Evolutionary conservation across 53 echinoderm and acorn worm genomes (phyloP).

Genomic region (Holothuria scabra): DNA sequence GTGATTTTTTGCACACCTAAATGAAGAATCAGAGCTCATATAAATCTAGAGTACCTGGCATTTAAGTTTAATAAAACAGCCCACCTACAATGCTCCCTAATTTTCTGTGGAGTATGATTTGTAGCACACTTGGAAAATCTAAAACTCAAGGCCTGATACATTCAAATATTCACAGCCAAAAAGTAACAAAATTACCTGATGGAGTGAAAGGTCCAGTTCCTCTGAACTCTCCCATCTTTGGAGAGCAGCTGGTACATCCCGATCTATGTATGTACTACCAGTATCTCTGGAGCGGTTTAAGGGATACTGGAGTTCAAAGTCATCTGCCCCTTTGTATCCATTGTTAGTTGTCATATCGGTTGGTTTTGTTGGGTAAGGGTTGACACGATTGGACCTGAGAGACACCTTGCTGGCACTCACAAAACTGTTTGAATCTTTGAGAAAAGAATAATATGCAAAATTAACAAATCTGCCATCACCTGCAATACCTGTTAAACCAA

Average conservation of each 20-base stretch:
- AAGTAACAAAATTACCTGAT: constrained; percentile 73
- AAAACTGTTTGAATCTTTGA: neutral
- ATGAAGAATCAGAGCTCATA: too few species aligned
- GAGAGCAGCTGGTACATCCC: constrained; percentile 46
- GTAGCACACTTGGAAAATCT: too few species aligned
- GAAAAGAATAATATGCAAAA: too few species aligned
- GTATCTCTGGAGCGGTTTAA: constrained; percentile 14
- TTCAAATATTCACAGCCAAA: too few species aligned
- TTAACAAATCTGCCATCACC: too few species aligned
- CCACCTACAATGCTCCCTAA: too few species aligned
- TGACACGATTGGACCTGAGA: constrained; percentile 40
- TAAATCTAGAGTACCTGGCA: too few species aligned
- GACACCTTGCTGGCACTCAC: constrained; percentile 33
- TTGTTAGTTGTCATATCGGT: constrained; percentile 54
- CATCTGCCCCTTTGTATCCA: neutral
- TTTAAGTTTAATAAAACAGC: too few species aligned
- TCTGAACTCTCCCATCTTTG: constrained; percentile 79
- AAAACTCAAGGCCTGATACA: too few species aligned
- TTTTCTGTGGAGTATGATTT: too few species aligned
- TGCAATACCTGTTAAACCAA: too few species aligned
- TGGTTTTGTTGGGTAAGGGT: constrained; percentile 48
- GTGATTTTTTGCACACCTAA: too few species aligned
- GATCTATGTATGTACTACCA: constrained; percentile 35
- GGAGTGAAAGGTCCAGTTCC: constrained; percentile 75
- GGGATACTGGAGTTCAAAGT: constrained; percentile 36